These are phyloP conservation scores for Aethes cnicana DNA, from an alignment of 2,888 invertebrate genomes.

Conservation along the genomic window DNA sequence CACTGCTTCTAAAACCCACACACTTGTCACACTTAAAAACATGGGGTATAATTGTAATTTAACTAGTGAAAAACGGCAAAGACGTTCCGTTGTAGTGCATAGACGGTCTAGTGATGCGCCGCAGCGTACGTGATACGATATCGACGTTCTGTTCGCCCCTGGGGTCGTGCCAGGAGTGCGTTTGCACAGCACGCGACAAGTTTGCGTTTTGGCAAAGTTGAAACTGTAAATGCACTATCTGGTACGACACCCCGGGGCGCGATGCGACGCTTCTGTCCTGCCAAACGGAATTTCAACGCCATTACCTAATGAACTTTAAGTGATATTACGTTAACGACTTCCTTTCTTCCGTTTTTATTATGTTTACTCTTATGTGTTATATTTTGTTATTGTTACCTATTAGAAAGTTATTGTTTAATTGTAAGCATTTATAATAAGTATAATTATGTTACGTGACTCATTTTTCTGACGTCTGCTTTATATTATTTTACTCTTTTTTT, in stretches of 20 bases:
- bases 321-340: conserved; percentile 41
- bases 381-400: conserved; percentile 29
- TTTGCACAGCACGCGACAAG: conserved; percentile 89
- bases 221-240: conserved; percentile 99
- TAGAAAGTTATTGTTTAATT: conserved; percentile 28
- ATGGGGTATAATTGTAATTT: conserved; percentile 59
- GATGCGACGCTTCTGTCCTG: conserved; percentile 68
- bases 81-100: conserved; percentile 63
- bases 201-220: conserved; percentile 78
- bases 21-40: conserved; percentile 25
- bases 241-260: conserved; percentile 96
- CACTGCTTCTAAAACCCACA: conserved; percentile 20
- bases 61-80: conserved; percentile 53
- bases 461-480: conserved; percentile 16
- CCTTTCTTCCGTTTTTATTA: conserved; percentile 33
- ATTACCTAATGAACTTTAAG: conserved; percentile 63
- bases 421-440: conserved; percentile 1
- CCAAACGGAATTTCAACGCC: conserved; percentile 50
- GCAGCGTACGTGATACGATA: conserved; percentile 54
- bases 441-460: conserved; percentile 9
- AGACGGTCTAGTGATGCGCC: conserved; percentile 68
- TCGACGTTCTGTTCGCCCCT: conserved; percentile 82
- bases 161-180: conserved; percentile 99
- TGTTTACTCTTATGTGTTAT: conserved; percentile 34
- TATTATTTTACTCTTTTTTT: conserved; percentile 8